Base-by-base conservation (phyloP, 2,113 vertebrate species). In the Odontophorus gujanensis region DNA sequence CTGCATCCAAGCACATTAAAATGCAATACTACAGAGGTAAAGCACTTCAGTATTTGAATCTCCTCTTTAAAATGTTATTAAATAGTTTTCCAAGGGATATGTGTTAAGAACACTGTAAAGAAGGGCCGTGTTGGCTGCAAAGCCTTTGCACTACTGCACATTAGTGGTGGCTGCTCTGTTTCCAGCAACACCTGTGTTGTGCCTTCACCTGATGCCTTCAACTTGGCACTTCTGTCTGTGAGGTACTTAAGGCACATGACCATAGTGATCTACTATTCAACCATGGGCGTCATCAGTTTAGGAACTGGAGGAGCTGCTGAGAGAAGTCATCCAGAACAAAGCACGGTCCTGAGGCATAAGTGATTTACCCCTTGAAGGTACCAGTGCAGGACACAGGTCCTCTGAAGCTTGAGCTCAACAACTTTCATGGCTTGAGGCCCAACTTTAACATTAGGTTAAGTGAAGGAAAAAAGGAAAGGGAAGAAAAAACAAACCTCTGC, bases 131-230 rank as follows among this genome's bases (percentile, higher is more conserved):
- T 45, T 76, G 85, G 42, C 36, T 21, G n/a, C 50, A 0, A 8
- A 17, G 11, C 16, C 65, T 62, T 66, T 66, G 20, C 30, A 21
- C 15, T 50, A 0, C 0, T 48, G 14, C 69, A 12, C 36, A 69
- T 67, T 11, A n/a, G 18, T 5, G 19, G 26, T 20, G 6, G 30
- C 36, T 21, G 11, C 34, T 1, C 47, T 24, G 47, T 36, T 67
- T 20, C 42, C 42, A 75, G 50, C 19, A 62, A 32, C 11, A 53
- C 15, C 0, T 0, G 25, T 7, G 16, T 11, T 58, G 53, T 47
- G 40, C 16, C 43, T 76, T 76, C 43, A 17, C 25, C 9, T 13
- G 8, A 17, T 47, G 47, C 13, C 51, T 59, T 38, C 61, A 87
- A 51, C 89, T 74, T 0, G 3, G 10, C 45, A 4, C 7, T 69